Evolutionary conservation across 2,888 invertebrate species (phyloP).

Genomic region (Latrodectus hesperus): DNA sequence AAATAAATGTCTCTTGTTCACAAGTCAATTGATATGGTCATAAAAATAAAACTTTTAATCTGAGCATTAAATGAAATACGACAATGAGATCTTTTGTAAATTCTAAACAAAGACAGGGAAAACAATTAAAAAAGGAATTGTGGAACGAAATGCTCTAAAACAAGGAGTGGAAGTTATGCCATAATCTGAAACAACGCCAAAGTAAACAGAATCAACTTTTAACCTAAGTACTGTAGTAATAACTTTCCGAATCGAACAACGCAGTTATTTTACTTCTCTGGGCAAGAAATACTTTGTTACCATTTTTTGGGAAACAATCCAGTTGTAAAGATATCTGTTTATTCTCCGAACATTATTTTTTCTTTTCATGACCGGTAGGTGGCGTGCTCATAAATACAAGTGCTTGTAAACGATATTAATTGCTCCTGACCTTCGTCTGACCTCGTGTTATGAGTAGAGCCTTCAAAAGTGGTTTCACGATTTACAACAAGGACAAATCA

Average conservation of each 20-base stretch:
- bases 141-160: not conserved
- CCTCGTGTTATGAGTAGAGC: slow-evolving; percentile 53
- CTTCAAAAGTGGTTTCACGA: slow-evolving; percentile 60
- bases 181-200: not conserved
- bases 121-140: no score
- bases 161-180: not conserved
- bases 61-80: no score
- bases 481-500: slow-evolving; percentile 58
- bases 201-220: no score
- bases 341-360: not conserved
- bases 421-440: slow-evolving; percentile 51
- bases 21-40: no score
- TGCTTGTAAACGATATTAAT: slow-evolving; percentile 42
- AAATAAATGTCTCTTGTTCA: no score
- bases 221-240: no score
- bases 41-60: no score
- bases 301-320: not conserved
- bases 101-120: no score
- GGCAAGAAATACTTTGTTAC: not conserved
- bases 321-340: not conserved
- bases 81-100: no score
- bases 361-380: slow-evolving; percentile 20
- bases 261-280: not conserved
- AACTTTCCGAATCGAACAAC: not conserved
- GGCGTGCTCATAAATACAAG: slow-evolving; percentile 37